Percentiles rank a stretch among this genome's conserved stretches.
Conservation (phyloP, 2,888 invertebrate genomes). For the Plebejus argus region DNA sequence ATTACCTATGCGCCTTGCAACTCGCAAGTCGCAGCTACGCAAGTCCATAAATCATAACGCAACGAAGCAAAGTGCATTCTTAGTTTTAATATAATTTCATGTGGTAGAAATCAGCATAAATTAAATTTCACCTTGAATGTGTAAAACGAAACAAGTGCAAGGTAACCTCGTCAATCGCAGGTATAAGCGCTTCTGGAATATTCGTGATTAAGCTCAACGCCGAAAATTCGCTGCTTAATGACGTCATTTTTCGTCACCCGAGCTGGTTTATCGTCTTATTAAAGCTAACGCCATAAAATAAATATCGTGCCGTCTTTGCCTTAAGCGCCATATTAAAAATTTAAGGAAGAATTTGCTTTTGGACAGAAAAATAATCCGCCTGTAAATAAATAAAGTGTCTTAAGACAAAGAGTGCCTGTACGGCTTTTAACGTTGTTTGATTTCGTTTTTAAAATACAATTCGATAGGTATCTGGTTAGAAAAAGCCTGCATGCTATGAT, state of each 20-base stretch:
- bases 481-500: too few relatives aligned
- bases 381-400: background rate
- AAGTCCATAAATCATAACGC: too few relatives aligned
- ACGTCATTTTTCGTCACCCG: constrained; percentile 64
- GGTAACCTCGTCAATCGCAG: constrained; percentile 21
- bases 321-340: constrained; percentile 29
- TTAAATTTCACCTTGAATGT: background rate
- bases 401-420: background rate
- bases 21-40: too few relatives aligned
- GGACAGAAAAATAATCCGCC: constrained; percentile 18
- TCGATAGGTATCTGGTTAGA: background rate
- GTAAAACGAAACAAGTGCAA: background rate
- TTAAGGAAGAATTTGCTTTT: constrained; percentile 17
- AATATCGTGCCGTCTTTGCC: constrained; percentile 49
- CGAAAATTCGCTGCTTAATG: constrained; percentile 61
- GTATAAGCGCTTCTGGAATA: constrained; percentile 17
- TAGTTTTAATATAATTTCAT: background rate
- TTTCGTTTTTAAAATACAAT: background rate
- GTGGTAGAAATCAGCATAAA: background rate
- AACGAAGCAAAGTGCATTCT: too few relatives aligned
- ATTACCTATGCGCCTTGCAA: too few relatives aligned
- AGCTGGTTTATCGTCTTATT: constrained; percentile 64
- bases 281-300: constrained; percentile 60
- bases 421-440: background rate
- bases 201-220: constrained; percentile 44